Percentiles rank a stretch among this genome's conserved stretches.
phyloP scores from a whole-genome alignment of 2,113 vertebrate species.

The Eclectus roratus region DNA sequence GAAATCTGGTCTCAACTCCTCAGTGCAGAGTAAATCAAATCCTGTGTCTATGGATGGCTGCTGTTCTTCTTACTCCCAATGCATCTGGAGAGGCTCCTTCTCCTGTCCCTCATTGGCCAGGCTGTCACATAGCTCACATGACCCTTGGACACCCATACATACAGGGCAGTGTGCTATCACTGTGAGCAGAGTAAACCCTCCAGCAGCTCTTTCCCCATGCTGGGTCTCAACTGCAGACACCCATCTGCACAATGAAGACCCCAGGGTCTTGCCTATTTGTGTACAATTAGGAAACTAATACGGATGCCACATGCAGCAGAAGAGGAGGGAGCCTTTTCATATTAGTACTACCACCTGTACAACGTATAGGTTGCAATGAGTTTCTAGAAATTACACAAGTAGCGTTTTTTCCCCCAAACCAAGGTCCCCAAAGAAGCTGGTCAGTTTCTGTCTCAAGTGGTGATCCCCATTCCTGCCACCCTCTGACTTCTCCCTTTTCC shows the following conservation, averaged over 20 bases:
- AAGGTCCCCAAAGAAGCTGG: not conserved
- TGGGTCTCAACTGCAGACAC: not conserved
- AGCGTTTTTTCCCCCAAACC: not conserved
- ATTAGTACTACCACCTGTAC: not conserved
- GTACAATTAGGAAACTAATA: not conserved
- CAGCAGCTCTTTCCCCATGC: not conserved
- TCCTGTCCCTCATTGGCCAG: not conserved
- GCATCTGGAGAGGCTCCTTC: not conserved
- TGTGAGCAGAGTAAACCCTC: not conserved
- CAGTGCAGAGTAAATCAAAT: not conserved
- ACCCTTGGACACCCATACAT: accelerated
- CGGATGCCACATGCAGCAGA: accelerated
- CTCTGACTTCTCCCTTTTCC: not conserved
- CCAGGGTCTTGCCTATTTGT: not conserved
- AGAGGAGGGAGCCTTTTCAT: not conserved
- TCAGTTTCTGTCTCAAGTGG: not conserved
- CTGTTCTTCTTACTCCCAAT: not conserved
- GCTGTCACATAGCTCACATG: not conserved
- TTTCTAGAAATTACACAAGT: not conserved
- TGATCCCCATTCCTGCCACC: not conserved
- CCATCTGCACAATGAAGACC: not conserved
- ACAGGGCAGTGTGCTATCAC: accelerated
- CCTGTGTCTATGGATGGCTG: not conserved
- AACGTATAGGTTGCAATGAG: not conserved
- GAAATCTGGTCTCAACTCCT: not conserved